phyloP scores from a whole-genome alignment of 2,113 vertebrate genomes.

The Leucosticte australis region DNA sequence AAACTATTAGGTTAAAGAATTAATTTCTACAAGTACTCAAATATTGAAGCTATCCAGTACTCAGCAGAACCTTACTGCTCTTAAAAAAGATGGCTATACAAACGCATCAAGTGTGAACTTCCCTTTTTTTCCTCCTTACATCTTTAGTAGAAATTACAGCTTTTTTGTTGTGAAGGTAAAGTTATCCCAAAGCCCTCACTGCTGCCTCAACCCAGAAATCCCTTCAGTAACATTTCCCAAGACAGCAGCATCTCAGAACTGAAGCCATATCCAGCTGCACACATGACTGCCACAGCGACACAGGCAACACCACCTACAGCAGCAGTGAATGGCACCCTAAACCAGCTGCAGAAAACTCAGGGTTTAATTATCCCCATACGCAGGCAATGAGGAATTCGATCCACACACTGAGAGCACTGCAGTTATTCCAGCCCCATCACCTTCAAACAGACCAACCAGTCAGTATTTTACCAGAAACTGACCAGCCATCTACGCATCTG shows the following conservation, averaged over 20 bases:
- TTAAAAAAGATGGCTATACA: neutral
- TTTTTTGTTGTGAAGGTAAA: neutral
- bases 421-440: neutral
- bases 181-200: neutral
- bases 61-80: neutral
- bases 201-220: neutral
- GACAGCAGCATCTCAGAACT: neutral
- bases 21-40: neutral
- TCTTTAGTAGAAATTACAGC: neutral
- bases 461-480: neutral
- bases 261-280: neutral
- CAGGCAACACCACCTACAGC: neutral
- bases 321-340: neutral
- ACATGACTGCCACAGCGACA: neutral
- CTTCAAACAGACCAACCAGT: neutral
- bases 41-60: neutral
- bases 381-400: neutral
- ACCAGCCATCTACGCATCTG: accelerated
- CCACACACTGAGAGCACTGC: neutral
- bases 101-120: neutral
- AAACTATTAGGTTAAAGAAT: neutral
- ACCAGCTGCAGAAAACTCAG: neutral
- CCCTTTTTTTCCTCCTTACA: accelerated
- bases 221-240: neutral
- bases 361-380: neutral